These are phyloP conservation scores for Carapus acus DNA, from an alignment of 2,797 vertebrate species.

Conservation along the genomic window DNA sequence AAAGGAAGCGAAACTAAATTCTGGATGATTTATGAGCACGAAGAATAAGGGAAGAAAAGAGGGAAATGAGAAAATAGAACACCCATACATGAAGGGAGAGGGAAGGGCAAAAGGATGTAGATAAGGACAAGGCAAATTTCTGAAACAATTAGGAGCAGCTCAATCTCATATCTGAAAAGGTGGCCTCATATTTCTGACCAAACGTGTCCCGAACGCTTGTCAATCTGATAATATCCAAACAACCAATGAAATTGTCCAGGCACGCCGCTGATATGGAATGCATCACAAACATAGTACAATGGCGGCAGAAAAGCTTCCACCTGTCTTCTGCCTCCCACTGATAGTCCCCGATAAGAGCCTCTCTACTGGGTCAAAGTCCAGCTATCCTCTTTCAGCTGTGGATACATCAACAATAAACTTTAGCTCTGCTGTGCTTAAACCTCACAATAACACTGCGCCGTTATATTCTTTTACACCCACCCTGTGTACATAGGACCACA, in stretches of 20 bases:
- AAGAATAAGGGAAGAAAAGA: neutral
- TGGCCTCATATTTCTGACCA: too few relatives aligned
- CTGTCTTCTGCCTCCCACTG: slow-evolving; percentile 4
- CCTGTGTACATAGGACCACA: too few relatives aligned
- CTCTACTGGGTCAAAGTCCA: slow-evolving; percentile 36
- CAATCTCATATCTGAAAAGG: too few relatives aligned
- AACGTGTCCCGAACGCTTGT: too few relatives aligned
- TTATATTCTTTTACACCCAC: slow-evolving; percentile 13
- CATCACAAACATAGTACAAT: slow-evolving; percentile 10
- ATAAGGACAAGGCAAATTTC: too few relatives aligned
- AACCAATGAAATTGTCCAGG: slow-evolving; percentile 12
- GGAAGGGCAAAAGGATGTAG: too few relatives aligned
- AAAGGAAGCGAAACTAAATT: neutral
- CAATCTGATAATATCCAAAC: neutral
- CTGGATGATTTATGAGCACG: too few relatives aligned
- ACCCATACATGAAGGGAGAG: neutral
- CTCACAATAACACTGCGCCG: slow-evolving; percentile 7
- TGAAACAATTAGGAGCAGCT: too few relatives aligned
- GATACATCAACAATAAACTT: slow-evolving; percentile 4
- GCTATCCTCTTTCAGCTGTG: neutral
- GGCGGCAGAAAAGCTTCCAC: slow-evolving; percentile 14
- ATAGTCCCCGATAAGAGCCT: slow-evolving; percentile 25
- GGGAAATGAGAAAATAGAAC: neutral
- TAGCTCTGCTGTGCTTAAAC: slow-evolving; percentile 45
- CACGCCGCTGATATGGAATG: neutral